Base-by-base conservation (phyloP, 2,797 vertebrate genomes). In the Sternotherus odoratus region DNA sequence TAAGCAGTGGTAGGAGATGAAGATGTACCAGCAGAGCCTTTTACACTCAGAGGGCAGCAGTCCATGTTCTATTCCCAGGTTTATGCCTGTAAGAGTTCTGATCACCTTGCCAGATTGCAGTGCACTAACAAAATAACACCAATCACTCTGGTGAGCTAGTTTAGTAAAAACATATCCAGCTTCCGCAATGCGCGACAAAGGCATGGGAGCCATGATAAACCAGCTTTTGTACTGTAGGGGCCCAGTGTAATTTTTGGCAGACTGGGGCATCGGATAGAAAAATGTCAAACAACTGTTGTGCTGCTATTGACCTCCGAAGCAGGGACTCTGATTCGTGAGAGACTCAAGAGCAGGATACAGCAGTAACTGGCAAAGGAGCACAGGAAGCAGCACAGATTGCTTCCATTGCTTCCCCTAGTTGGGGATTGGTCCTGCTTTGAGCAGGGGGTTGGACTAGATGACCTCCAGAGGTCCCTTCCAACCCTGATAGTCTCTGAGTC, bases 161-260 rank as follows among this genome's bases (percentile, higher is more conserved):
- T 16, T 91, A 57, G 46, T 24, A 91, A 75, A 95, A 56, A 49
- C 75, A 28, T 6, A 86, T 36, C 49, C 80, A 81, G 60, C 10
- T 83, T 96, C 50, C 88, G 33, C 72, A 93, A 43, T 9, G 36
- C 86, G 87, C 89, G 24, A 89, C 6, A 78, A 43, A 57, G 24
- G 26, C 33, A 72, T 19, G 21, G 4, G 21, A 26, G 13, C 53
- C 60, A 88, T 86, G 33, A 9, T 46, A 81, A 93, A 89, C 1
- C 81, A 77, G 11, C 50, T 93, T 80, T 75, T 91, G 54, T 82
- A 79, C 56, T 90, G n/a, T 84, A 82, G 82, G 36, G 94, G 93
- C 92, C 88, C 79, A 77, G 80, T 9, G 3, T 48, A 24, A 56
- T 79, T 83, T 86, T 94, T 83, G 74, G 77, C 4, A 50, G 51